Conservation (phyloP, 1,140 invertebrate species). For the Micrasema minimum region DNA sequence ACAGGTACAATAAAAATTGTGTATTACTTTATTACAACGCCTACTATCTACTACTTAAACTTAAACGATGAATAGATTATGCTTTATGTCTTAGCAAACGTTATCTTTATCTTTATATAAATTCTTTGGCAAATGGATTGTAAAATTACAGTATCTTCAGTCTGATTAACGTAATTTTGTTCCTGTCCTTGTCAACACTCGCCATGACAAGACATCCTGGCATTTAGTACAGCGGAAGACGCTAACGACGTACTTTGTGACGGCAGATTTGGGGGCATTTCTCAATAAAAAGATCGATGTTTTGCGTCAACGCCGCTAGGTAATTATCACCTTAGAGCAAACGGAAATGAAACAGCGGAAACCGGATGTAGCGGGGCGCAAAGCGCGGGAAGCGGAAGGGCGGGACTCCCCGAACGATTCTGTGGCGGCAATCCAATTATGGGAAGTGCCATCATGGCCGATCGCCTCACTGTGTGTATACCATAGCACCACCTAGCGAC, state of each 20-base stretch:
- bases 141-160: too few species aligned
- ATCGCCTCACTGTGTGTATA: constrained; percentile 37
- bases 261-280: not conserved
- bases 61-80: too few species aligned
- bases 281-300: constrained; percentile 20
- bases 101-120: too few species aligned
- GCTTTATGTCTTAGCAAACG: too few species aligned
- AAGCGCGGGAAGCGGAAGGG: constrained; percentile 18
- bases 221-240: constrained; percentile 17
- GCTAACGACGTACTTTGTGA: constrained; percentile 3
- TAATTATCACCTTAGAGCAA: constrained; percentile 49
- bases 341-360: constrained; percentile 41
- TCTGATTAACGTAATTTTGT: too few species aligned
- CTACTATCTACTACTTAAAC: too few species aligned
- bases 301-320: constrained; percentile 38
- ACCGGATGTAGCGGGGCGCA: constrained; percentile 37
- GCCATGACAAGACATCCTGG: too few species aligned
- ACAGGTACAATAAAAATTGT: too few species aligned
- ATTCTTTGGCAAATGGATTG: too few species aligned
- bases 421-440: constrained; percentile 52
- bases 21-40: too few species aligned
- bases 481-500: constrained; percentile 17
- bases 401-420: constrained; percentile 30
- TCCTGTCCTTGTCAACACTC: too few species aligned
- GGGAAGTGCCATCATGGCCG: constrained; percentile 49